A percentile compares a stretch with the other conserved stretches of the same genome.
phyloP scores from a whole-genome alignment of 1,140 invertebrate species.

The Ridgeia piscesae region DNA sequence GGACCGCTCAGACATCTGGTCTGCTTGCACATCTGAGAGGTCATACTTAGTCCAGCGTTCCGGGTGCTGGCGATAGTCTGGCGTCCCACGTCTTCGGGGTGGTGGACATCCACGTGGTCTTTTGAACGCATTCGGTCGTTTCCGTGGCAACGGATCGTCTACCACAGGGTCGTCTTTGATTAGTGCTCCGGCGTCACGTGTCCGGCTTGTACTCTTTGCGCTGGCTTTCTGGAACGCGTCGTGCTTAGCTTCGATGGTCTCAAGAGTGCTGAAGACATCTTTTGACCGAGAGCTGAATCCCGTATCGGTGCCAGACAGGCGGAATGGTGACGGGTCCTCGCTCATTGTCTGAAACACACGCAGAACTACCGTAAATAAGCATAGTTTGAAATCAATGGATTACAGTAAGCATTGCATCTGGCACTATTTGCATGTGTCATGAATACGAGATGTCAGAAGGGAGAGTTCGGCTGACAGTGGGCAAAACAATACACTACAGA shows the following conservation, averaged over 20 bases:
- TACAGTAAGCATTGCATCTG: too few relatives aligned
- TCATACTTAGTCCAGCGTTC: slow-evolving; percentile 10
- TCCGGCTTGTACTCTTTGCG: not conserved
- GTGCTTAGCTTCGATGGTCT: not conserved
- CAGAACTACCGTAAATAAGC: not conserved
- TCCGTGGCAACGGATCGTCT: not conserved
- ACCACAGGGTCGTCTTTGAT: not conserved
- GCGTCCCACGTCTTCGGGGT: not conserved
- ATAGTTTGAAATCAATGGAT: not conserved
- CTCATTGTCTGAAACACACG: not conserved
- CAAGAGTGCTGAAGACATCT: not conserved
- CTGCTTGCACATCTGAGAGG: not conserved
- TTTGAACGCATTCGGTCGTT: not conserved
- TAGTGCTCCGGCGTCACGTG: not conserved
- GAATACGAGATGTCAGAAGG: too few relatives aligned
- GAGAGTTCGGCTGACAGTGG: too few relatives aligned
- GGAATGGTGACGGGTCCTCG: not conserved
- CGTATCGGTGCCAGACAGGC: not conserved
- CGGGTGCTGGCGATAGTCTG: not conserved
- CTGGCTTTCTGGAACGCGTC: not conserved
- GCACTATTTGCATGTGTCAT: too few relatives aligned
- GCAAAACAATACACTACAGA: too few relatives aligned
- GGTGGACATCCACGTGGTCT: not conserved
- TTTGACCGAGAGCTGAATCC: not conserved
- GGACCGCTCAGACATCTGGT: not conserved